Percentiles rank a stretch among this genome's conserved stretches.
These are phyloP conservation scores for Danaus melanippus DNA, from an alignment of 1,140 invertebrate genomes.

Conservation along the genomic window DNA sequence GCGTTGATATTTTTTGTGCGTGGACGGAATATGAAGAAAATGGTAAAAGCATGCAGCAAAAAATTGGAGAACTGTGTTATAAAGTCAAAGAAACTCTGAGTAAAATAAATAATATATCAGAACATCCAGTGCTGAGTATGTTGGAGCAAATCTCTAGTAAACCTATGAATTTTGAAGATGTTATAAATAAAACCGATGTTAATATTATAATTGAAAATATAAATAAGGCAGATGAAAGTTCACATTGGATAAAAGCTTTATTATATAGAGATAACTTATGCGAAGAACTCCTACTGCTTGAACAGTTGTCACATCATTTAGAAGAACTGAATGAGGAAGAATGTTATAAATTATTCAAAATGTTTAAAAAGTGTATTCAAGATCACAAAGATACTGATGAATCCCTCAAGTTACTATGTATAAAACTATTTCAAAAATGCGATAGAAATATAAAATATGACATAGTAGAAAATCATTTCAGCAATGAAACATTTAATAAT, in stretches of 20 bases:
- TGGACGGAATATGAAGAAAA: conserved; percentile 62
- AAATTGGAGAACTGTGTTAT: conserved; percentile 46
- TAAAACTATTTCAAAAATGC: conserved; percentile 43
- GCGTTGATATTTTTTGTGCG: conserved; percentile 59
- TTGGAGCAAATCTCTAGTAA: conserved; percentile 52
- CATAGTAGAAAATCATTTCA: conserved; percentile 40
- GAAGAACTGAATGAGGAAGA: conserved; percentile 37
- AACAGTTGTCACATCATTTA: conserved; percentile 31
- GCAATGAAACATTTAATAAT: conserved; percentile 33
- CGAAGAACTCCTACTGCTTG: conserved; percentile 30
- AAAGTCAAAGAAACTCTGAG: conserved; percentile 31
- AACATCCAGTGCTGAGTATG: conserved; percentile 52
- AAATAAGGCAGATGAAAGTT: conserved; percentile 29
- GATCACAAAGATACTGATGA: conserved; percentile 24
- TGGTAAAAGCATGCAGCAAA: conserved; percentile 49
- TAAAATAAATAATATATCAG: conserved; percentile 26
- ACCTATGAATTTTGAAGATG: conserved; percentile 39
- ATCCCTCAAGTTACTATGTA: conserved; percentile 23
- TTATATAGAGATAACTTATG: conserved; percentile 41
- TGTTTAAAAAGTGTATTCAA: conserved; percentile 27
- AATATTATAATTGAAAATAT: conserved; percentile 43
- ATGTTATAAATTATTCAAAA: conserved; percentile 32
- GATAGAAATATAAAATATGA: conserved; percentile 28
- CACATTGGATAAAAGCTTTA: conserved; percentile 43
- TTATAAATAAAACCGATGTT: conserved; percentile 39